Base-by-base conservation (phyloP, 2,113 vertebrate genomes). In the Phalacrocorax pelagicus region DNA sequence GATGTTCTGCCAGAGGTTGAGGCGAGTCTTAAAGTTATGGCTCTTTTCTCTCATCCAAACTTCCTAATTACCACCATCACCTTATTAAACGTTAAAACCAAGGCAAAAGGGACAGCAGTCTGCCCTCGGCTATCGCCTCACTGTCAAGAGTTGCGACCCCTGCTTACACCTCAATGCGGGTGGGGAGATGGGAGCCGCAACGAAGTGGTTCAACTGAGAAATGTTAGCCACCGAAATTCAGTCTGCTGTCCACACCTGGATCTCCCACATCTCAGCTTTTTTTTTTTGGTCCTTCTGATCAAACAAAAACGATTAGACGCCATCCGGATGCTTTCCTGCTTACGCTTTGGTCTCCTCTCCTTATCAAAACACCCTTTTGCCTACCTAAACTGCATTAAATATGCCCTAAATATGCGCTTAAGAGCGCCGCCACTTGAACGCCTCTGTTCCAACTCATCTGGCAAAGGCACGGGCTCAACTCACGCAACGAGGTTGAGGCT, bases 371-470 rank as follows among this genome's bases (percentile, higher is more conserved):
- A 17, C 40, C 72, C 18, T 63, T 90, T 40, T 40, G 17, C 34
- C 10, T 11, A 55, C 6, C 46, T 22, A 12, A 72, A 66, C 10
- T 3, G 1, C 9, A 15, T 6, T 15, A 49, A 51, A 54, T 3
- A 19, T 0, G 1, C n/a, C 42, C 42, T 44, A 44, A 44, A 44
- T 44, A 44, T 44, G 42, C 22, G 5, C 15, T 11, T 10, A 57
- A 71, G 81, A 9, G 82, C 44, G 86, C 70, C 3, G 20, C 42
- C 74, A 11, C 52, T 63, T 73, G 81, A 86, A 58, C 16, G 74
- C 83, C 49, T 65, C 72, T 18, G 71, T 74, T 93, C 94, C 81
- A 88, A 63, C 90, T 61, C 96, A 81, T 52, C 90, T 91, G 97
- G 94, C 90, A 65, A 78, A 49, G 3, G 46, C 38, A 72, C 54